These are phyloP conservation scores for Rafetus swinhoei DNA, from an alignment of 2,113 vertebrate genomes.

Conservation along the genomic window DNA sequence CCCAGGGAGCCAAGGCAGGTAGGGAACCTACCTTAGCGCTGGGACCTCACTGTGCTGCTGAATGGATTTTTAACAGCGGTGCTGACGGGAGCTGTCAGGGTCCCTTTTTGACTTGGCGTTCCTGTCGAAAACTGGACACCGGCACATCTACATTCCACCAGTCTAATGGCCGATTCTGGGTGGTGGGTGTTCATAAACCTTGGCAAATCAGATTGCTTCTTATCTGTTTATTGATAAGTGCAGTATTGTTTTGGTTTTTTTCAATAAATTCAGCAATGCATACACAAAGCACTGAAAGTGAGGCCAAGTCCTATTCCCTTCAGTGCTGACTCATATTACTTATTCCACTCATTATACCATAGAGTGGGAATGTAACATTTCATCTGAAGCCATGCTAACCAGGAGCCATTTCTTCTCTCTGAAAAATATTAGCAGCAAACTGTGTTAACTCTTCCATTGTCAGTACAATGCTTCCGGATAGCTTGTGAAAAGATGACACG, in stretches of 20 bases:
- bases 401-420: conserved; percentile 20
- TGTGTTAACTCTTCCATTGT: not conserved
- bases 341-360: not conserved
- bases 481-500: conserved; percentile 24
- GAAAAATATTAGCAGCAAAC: conserved; percentile 27
- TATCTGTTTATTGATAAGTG: not conserved
- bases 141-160: not conserved
- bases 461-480: conserved; percentile 4
- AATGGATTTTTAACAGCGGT: too few species aligned
- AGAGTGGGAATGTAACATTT: not conserved
- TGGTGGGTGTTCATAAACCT: not conserved
- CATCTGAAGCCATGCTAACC: conserved; percentile 13
- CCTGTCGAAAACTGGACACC: too few species aligned
- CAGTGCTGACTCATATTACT: conserved; percentile 28
- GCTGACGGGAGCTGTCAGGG: too few species aligned
- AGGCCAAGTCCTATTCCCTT: conserved; percentile 43
- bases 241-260: not conserved
- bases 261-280: not conserved
- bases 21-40: too few species aligned
- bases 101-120: too few species aligned
- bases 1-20: too few species aligned
- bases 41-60: too few species aligned
- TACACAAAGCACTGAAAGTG: not conserved
- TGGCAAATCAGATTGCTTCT: conserved; percentile 10
- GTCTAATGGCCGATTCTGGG: not conserved